phyloP scores from a whole-genome alignment of 2,888 invertebrate genomes.

The Copidosoma aretas region DNA sequence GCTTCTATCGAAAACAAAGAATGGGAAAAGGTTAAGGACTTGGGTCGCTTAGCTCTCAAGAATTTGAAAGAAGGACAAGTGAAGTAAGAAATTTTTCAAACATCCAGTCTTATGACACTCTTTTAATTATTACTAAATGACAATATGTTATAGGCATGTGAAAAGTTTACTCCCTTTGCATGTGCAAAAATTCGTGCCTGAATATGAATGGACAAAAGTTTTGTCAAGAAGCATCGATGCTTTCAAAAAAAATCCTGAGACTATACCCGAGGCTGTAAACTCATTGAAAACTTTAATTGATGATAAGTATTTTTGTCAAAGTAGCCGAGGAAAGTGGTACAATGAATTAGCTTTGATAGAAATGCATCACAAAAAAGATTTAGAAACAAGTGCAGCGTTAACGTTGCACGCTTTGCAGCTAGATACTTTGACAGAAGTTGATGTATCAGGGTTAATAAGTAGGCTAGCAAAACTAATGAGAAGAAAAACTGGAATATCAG shows the following conservation, averaged over 20 bases:
- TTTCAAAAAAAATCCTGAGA: constrained; percentile 52
- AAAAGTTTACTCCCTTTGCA: constrained; percentile 49
- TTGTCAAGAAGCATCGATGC: constrained; percentile 53
- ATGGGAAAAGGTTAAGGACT: constrained; percentile 46
- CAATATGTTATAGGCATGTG: not conserved
- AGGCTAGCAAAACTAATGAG: constrained; percentile 49
- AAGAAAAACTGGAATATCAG: constrained; percentile 46
- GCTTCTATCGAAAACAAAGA: constrained; percentile 48
- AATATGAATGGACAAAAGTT: constrained; percentile 54
- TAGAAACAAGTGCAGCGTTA: constrained; percentile 47
- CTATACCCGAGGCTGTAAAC: constrained; percentile 42
- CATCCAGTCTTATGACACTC: not conserved
- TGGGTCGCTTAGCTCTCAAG: constrained; percentile 49
- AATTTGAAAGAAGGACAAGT: constrained; percentile 34
- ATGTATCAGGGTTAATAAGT: constrained; percentile 47
- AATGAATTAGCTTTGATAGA: constrained; percentile 55
- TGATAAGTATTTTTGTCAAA: constrained; percentile 45
- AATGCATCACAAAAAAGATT: constrained; percentile 51
- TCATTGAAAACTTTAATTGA: constrained; percentile 47
- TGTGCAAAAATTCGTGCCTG: constrained; percentile 49
- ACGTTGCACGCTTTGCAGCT: constrained; percentile 47
- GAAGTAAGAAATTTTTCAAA: not conserved
- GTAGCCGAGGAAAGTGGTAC: constrained; percentile 51
- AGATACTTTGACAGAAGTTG: constrained; percentile 46
- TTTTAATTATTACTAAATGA: not conserved